Evolutionary conservation across 2,113 vertebrate genomes (phyloP), one percentile per base, ranked within the genome.

Genomic region (Corydoras maculifer): DNA sequence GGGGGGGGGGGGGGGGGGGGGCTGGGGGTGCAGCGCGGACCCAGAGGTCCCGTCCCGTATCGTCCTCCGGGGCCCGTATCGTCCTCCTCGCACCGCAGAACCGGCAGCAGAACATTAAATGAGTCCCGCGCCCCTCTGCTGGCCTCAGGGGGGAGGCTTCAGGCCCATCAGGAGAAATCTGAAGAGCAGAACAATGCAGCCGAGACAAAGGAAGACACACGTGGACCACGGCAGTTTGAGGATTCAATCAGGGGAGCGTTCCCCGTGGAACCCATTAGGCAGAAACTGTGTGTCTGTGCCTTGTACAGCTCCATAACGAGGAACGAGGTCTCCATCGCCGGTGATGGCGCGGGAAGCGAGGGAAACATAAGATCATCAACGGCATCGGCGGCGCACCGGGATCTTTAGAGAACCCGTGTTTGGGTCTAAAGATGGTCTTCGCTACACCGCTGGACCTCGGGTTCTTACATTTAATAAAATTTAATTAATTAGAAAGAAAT

Each of bases 91-190:
- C 53, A 66, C 69, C 68, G 75, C 64, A 72, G 51, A 76, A 76
- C 58, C 68, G 35, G 74, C 69, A 76, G 71, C 61, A 53, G 66
- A 76, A 62, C 69, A 72, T 72, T 72, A 72, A 76, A 76, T 76
- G 68, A 70, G 72, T 76, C 69, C 75, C 32, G 51, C 69, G 32
- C 68, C 64, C 72, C 64, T 14, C 54, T 72, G 54, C 55, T 32
- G 51, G 57, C 72, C 75, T 76, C 69, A 58, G 69, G 64, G 65
- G 69, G 60, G 62, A 35, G 65, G 62, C 69, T 66, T 48, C 11
- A 43, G 51, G 63, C 66, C 35, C 53, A 76, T 76, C 75, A 76
- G 75, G 69, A 59, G 58, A 72, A 72, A 68, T 68, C 54, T 76
- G 69, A 76, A 59, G 62, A 64, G 13, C 55, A 51, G 64, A 68